Conservation (phyloP, 2,113 vertebrate genomes). For the Capreolus pygargus region DNA sequence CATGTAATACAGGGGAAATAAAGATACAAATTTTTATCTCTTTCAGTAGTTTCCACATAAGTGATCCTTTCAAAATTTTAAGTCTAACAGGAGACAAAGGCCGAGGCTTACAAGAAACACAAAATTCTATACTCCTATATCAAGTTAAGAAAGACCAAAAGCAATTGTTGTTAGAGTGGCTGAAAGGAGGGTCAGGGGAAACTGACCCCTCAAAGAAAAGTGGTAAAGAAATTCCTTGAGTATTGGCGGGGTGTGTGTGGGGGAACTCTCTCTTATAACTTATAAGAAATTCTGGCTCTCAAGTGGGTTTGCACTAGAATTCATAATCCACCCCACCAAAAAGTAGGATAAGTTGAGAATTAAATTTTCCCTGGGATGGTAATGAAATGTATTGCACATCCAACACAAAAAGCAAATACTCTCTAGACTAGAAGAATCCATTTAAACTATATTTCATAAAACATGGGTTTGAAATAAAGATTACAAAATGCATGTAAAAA, state of each 20-base stretch:
- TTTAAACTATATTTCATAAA: conserved; percentile 14
- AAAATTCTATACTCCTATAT: neutral
- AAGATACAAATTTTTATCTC: neutral
- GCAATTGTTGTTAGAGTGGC: neutral
- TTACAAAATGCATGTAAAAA: neutral
- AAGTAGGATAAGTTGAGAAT: neutral
- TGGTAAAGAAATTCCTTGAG: neutral
- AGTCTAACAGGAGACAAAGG: neutral
- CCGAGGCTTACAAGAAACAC: neutral
- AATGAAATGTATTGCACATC: neutral
- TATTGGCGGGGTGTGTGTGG: rapidly evolving
- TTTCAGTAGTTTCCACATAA: neutral
- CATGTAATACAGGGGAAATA: neutral
- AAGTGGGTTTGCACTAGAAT: neutral
- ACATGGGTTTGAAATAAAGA: neutral
- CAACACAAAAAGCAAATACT: neutral
- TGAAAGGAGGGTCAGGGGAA: neutral
- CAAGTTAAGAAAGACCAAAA: neutral
- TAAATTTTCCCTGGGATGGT: neutral
- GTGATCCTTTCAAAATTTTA: neutral
- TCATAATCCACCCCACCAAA: neutral
- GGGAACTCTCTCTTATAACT: neutral
- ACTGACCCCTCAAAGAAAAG: neutral
- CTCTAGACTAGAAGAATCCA: neutral
- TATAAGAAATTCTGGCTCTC: neutral